Percentiles rank a stretch among this genome's conserved stretches.
Conservation (phyloP, 2,113 vertebrate species). For the Malurus cyaneus region DNA sequence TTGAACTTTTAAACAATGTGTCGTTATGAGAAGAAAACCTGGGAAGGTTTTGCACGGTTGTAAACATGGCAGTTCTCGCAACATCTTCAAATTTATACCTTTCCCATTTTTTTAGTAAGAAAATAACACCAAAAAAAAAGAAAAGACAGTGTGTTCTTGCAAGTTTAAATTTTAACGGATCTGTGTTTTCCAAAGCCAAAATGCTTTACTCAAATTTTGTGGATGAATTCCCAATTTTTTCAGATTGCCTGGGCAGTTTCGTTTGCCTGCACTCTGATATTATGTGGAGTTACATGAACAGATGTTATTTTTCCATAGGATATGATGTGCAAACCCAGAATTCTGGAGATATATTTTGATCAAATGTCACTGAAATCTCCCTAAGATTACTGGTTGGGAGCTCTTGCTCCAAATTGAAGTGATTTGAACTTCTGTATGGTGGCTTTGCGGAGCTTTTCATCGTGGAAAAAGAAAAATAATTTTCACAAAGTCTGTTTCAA, state of each 20-base stretch:
- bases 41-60: not conserved
- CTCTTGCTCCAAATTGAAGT: not conserved
- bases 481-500: not conserved
- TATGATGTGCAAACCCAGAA: not conserved
- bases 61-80: not conserved
- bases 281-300: not conserved
- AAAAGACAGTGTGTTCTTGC: not conserved
- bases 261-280: not conserved
- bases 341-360: not conserved
- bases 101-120: not conserved
- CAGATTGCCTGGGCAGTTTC: not conserved
- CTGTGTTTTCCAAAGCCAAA: not conserved
- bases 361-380: not conserved
- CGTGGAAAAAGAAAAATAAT: not conserved
- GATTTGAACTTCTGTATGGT: not conserved
- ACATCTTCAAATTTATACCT: not conserved
- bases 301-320: not conserved
- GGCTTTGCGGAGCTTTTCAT: not conserved
- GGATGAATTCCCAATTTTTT: not conserved
- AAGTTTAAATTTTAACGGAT: not conserved
- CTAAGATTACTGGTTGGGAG: not conserved
- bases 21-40: not conserved
- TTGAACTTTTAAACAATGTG: not conserved
- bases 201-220: not conserved
- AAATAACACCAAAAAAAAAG: not conserved